Conservation (phyloP, 2,113 vertebrate species). For the Aegithalos caudatus region DNA sequence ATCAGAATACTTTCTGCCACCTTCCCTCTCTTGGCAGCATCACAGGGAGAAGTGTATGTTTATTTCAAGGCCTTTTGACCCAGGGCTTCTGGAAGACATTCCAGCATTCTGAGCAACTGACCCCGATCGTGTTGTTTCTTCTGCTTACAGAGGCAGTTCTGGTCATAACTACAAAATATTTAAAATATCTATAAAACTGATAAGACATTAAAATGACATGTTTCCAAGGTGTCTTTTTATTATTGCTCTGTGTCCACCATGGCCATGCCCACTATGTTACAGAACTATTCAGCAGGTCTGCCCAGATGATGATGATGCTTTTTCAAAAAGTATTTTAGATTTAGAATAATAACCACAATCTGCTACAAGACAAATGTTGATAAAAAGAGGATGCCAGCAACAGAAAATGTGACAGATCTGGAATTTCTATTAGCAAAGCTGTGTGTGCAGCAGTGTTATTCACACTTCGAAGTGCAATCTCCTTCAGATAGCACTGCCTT, state of each 20-base stretch:
- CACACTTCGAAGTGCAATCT: neutral
- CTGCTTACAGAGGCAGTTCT: neutral
- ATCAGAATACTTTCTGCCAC: neutral
- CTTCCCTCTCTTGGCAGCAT: neutral
- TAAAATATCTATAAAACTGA: conserved; percentile 1
- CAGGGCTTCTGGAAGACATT: neutral
- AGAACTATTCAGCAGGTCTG: neutral
- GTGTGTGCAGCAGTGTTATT: neutral
- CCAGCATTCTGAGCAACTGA: neutral
- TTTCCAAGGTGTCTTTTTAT: neutral
- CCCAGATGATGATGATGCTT: neutral
- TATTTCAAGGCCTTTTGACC: neutral
- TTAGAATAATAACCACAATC: conserved; percentile 46
- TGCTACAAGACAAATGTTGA: conserved; percentile 58
- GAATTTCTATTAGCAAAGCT: conserved; percentile 44
- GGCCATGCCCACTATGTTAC: neutral
- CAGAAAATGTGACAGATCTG: conserved; percentile 26
- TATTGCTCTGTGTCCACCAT: neutral
- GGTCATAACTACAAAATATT: conserved; percentile 11
- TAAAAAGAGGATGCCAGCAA: conserved; percentile 39
- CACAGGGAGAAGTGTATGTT: neutral
- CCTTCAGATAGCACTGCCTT: neutral
- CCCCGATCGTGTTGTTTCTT: neutral
- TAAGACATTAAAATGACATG: conserved; percentile 4
- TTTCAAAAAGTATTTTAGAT: conserved; percentile 30